Evolutionary conservation across 1,140 invertebrate genomes (phyloP).

Genomic region (Drosophila triauraria): DNA sequence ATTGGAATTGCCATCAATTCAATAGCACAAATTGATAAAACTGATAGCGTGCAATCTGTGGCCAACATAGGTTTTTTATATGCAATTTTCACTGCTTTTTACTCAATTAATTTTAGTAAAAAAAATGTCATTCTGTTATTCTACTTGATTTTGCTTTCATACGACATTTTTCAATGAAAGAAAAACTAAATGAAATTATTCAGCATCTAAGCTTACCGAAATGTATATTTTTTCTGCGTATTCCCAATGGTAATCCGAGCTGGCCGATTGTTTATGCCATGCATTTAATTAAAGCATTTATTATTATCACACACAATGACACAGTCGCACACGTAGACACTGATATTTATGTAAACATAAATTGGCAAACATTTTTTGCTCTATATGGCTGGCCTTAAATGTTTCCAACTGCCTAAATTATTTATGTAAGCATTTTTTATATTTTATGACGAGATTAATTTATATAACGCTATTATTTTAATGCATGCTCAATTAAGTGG

Average conservation of each 20-base stretch:
- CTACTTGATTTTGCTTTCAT: conserved; percentile 3
- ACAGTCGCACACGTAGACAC: conserved; percentile 25
- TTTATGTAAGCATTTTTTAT: conserved; percentile 56
- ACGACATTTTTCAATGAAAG: conserved; percentile 5
- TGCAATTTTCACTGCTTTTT: conserved; percentile 2
- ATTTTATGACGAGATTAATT: conserved; percentile 54
- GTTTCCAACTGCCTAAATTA: conserved; percentile 61
- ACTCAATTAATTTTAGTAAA: conserved; percentile 26
- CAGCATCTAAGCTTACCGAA: conserved; percentile 40
- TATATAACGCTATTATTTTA: conserved; percentile 59
- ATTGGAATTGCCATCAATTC: conserved; percentile 13
- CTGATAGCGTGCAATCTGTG: conserved; percentile 17
- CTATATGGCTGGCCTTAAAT: conserved; percentile 32
- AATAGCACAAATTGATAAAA: conserved; percentile 12
- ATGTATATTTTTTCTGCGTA: conserved; percentile 10
- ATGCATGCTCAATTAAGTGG: conserved; percentile 65
- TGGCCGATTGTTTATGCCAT: conserved; percentile 35
- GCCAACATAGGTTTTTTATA: conserved; percentile 6
- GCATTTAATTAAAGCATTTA: conserved; percentile 59
- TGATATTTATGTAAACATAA: conserved; percentile 31
- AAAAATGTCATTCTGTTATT: conserved; percentile 9
- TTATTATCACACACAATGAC: conserved; percentile 18
- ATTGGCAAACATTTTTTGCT: conserved; percentile 38
- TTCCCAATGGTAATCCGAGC: conserved; percentile 65
- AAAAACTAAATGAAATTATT: conserved; percentile 17